Conservation (phyloP, 1,140 invertebrate genomes). For the Laupala kohalensis region DNA sequence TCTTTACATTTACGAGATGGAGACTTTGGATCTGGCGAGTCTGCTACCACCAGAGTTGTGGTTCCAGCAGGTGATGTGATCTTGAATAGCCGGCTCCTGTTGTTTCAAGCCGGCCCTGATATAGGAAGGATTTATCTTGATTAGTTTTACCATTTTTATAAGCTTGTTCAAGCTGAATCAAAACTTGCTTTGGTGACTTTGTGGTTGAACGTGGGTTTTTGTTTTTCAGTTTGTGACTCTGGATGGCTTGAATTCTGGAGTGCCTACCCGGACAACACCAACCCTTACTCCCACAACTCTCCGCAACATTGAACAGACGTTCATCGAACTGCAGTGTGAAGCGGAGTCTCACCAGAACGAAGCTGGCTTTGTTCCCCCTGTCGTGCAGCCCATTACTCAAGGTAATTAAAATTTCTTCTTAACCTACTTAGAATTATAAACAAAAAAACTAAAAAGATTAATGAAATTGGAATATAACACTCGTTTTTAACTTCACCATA, state of each 20-base stretch:
- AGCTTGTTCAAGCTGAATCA: background rate
- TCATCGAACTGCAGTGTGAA: conserved; percentile 47
- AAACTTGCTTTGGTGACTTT: background rate
- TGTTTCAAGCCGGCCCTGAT: background rate
- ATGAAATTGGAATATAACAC: background rate
- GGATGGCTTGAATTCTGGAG: conserved; percentile 69
- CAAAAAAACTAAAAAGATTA: too few relatives aligned
- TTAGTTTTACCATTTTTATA: background rate
- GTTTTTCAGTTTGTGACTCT: conserved; percentile 55
- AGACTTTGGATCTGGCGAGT: conserved; percentile 63
- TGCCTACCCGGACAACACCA: conserved; percentile 78
- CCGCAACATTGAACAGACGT: conserved; percentile 73
- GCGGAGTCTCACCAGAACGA: conserved; percentile 62
- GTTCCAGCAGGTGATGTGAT: conserved; percentile 50
- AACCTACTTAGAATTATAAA: too few relatives aligned
- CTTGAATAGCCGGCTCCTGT: conserved; percentile 1
- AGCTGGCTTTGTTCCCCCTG: conserved; percentile 79
- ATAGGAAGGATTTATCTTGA: background rate
- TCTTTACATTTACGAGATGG: conserved; percentile 29
- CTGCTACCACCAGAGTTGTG: conserved; percentile 66
- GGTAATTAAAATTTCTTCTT: background rate
- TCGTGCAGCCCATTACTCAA: conserved; percentile 37
- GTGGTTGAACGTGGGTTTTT: background rate
- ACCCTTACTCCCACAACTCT: conserved; percentile 87
- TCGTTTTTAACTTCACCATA: background rate